Percentiles rank a stretch among this genome's conserved stretches.
phyloP scores from a whole-genome alignment of 92 coral and sea anemone genomes.

The Porites cylindrica region DNA sequence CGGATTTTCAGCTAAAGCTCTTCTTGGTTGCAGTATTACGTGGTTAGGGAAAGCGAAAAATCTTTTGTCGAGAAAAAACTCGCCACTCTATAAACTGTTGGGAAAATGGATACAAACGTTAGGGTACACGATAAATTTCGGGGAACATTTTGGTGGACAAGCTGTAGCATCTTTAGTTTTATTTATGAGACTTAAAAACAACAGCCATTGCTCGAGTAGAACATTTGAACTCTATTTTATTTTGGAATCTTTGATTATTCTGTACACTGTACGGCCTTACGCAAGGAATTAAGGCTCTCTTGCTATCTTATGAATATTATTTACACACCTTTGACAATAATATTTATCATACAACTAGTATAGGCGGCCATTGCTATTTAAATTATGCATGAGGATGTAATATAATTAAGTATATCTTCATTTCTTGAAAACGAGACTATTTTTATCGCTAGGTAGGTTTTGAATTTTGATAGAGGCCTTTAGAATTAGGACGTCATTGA shows the following conservation, averaged over 20 bases:
- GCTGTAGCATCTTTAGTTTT: not conserved
- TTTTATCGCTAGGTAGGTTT: not conserved
- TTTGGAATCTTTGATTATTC: constrained; percentile 39
- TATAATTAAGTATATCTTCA: constrained; percentile 10
- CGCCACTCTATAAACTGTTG: too few species aligned
- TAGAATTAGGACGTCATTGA: not conserved
- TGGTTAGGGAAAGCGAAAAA: too few species aligned
- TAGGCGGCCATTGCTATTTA: constrained; percentile 27
- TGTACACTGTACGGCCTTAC: constrained; percentile 32
- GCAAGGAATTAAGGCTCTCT: constrained; percentile 39
- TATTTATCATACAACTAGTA: constrained; percentile 33
- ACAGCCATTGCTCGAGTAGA: not conserved
- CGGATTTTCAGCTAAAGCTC: too few species aligned
- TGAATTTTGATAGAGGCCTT: not conserved
- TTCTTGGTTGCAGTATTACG: too few species aligned
- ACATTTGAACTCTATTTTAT: constrained; percentile 38
- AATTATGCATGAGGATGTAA: constrained; percentile 29
- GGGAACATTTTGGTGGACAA: too few species aligned
- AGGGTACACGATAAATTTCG: too few species aligned
- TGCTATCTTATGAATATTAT: constrained; percentile 15
- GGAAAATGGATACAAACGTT: too few species aligned
- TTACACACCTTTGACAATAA: constrained; percentile 38
- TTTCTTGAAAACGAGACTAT: not conserved
- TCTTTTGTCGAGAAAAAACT: too few species aligned
- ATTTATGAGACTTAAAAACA: not conserved